Base-by-base conservation (phyloP, 2,888 invertebrate species). In the Charanyca ferruginea region DNA sequence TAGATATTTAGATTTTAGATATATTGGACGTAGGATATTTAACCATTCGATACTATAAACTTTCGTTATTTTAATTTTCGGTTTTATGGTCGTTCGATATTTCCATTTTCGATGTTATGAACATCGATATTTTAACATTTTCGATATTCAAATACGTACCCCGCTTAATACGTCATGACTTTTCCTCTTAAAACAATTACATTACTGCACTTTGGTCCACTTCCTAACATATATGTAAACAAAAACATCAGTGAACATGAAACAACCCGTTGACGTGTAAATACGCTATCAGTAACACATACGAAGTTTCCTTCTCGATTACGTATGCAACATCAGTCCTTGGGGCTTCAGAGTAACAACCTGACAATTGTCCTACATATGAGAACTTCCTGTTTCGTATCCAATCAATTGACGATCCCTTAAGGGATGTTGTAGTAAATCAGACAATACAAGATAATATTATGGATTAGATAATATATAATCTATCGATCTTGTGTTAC, bases 301-400 rank as follows among this genome's bases (percentile, higher is more conserved):
- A 16, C 48, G 7, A 13, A 54, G 53, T 59, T 61, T 53, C 60
- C 51, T 42, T 61, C 47, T 45, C 54, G 42, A 83, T 85, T 81
- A 83, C 67, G 77, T 82, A 85, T 84, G 79, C 85, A 82, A 63
- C 57, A 41, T 62, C 59, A 74, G 54, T 57, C 66, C 62, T 66
- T 38, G 49, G 60, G 62, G 67, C 52, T 64, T 62, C 41, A 53
- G 42, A 55, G 77, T 75, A 78, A 73, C 70, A 74, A 68, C 47
- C 75, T 74, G 77, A 81, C 81, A 85, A 84, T 80, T 55, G 75
- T 76, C 60, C 60, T 54, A 75, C 69, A 61, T 61, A 73, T 69
- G 68, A 68, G 45, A 73, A 74, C 76, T 71, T 74, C 81, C 78
- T 80, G 81, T 84, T 85, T 83, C 75, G 74, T 69, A 85, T 83